phyloP scores from a whole-genome alignment of 2,113 vertebrate species.

The Colius striatus region DNA sequence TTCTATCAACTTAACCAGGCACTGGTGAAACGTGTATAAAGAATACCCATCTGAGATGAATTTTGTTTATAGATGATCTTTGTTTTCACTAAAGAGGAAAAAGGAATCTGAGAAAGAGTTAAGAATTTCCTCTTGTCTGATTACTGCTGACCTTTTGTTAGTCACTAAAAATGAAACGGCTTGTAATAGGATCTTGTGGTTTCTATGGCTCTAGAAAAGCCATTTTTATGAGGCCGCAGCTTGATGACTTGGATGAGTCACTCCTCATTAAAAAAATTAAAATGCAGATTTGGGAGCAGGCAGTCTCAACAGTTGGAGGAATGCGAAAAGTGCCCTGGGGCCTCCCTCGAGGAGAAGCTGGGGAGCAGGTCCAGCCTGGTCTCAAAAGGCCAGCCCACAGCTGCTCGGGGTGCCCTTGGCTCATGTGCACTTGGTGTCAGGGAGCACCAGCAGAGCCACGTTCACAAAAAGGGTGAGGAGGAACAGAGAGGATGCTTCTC shows the following conservation, averaged over 20 bases:
- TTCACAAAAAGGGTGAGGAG: neutral
- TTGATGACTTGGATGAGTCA: conserved; percentile 35
- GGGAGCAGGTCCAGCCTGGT: neutral
- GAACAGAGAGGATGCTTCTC: neutral
- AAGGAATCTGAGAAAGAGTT: conserved; percentile 49
- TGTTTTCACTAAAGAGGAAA: neutral
- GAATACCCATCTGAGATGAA: neutral
- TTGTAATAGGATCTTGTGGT: conserved; percentile 46
- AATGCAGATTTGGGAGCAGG: neutral
- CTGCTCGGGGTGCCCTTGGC: neutral
- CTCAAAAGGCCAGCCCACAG: neutral
- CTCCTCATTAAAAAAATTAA: conserved; percentile 9
- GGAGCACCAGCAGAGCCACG: neutral
- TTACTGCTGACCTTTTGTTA: conserved; percentile 34
- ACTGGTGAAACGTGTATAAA: neutral
- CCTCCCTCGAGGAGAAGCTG: neutral
- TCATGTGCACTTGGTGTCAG: rapidly evolving
- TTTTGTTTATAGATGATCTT: conserved; percentile 12
- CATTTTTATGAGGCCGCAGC: conserved; percentile 31
- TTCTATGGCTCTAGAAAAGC: conserved; percentile 43
- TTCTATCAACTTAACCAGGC: neutral
- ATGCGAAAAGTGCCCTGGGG: neutral
- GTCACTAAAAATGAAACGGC: conserved; percentile 8
- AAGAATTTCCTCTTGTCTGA: conserved; percentile 42
- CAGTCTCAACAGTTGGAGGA: rapidly evolving